These are phyloP conservation scores for Acrobasis repandana DNA, from an alignment of 2,888 invertebrate species.

Conservation along the genomic window DNA sequence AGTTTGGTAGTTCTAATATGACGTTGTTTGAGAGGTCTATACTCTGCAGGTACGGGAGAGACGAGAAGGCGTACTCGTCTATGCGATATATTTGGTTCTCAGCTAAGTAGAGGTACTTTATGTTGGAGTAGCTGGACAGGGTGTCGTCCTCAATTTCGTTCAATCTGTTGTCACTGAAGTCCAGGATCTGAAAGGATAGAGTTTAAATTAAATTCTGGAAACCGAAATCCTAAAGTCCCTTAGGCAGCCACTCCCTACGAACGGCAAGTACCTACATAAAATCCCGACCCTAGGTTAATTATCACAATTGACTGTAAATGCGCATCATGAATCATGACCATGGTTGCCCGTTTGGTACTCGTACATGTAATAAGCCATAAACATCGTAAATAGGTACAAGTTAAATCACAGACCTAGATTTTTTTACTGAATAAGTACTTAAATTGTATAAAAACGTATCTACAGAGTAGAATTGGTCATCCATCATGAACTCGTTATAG, in stretches of 20 bases:
- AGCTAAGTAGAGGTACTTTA: slow-evolving; percentile 80
- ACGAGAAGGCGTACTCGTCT: slow-evolving; percentile 77
- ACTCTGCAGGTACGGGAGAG: slow-evolving; percentile 75
- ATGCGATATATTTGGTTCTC: slow-evolving; percentile 83
- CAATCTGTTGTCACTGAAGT: slow-evolving; percentile 82
- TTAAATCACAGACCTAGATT: no score
- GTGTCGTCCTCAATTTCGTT: slow-evolving; percentile 75
- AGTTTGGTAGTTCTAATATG: slow-evolving; percentile 72
- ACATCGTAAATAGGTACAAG: no score
- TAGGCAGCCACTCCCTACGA: background rate
- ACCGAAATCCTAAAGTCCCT: no score
- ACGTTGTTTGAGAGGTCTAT: slow-evolving; percentile 83
- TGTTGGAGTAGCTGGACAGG: slow-evolving; percentile 73
- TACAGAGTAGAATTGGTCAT: no score
- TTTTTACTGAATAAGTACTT: no score
- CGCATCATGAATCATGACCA: background rate
- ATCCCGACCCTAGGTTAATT: background rate
- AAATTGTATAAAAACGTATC: no score
- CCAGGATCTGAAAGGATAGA: slow-evolving; percentile 76
- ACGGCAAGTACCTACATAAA: background rate
- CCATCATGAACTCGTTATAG: no score
- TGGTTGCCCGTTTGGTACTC: no score
- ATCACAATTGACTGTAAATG: background rate
- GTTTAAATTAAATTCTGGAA: background rate
- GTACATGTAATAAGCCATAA: no score